A percentile compares a stretch with the other conserved stretches of the same genome.
Evolutionary conservation across 2,113 vertebrate species (phyloP).

Genomic region (Erythrolamprus reginae): DNA sequence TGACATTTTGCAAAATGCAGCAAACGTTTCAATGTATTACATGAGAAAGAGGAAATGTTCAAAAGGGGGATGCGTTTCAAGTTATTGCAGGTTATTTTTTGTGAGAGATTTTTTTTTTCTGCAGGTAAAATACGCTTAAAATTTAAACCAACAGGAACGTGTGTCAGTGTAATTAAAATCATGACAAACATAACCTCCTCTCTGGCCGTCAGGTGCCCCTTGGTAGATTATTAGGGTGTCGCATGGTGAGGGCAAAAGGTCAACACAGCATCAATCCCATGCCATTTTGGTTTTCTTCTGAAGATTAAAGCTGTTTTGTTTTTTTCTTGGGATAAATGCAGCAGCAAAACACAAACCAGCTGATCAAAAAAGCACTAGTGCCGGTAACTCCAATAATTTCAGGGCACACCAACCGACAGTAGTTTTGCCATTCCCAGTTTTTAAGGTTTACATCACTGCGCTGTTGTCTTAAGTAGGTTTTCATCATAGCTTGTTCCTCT

Average conservation of each 20-base stretch:
- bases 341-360: slow-evolving; percentile 85
- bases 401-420: slow-evolving; percentile 78
- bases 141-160: slow-evolving; percentile 77
- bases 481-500: slow-evolving; percentile 66
- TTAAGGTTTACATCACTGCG: slow-evolving; percentile 75
- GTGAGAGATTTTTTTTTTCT: slow-evolving; percentile 79
- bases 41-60: slow-evolving; percentile 81
- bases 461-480: slow-evolving; percentile 68
- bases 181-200: slow-evolving; percentile 79
- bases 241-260: slow-evolving; percentile 76
- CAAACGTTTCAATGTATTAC: slow-evolving; percentile 80
- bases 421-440: slow-evolving; percentile 81
- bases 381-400: slow-evolving; percentile 78
- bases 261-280: slow-evolving; percentile 81
- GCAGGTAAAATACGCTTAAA: slow-evolving; percentile 80
- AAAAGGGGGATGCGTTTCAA: slow-evolving; percentile 81
- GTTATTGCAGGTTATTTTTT: slow-evolving; percentile 83
- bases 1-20: slow-evolving; percentile 84
- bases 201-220: slow-evolving; percentile 74
- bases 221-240: slow-evolving; percentile 75
- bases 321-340: slow-evolving; percentile 84
- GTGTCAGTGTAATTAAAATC: slow-evolving; percentile 80
- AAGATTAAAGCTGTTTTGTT: slow-evolving; percentile 80
- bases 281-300: slow-evolving; percentile 85
- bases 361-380: slow-evolving; percentile 83